Conservation (phyloP, 2,888 invertebrate species). For the Acanthopleura granulata region DNA sequence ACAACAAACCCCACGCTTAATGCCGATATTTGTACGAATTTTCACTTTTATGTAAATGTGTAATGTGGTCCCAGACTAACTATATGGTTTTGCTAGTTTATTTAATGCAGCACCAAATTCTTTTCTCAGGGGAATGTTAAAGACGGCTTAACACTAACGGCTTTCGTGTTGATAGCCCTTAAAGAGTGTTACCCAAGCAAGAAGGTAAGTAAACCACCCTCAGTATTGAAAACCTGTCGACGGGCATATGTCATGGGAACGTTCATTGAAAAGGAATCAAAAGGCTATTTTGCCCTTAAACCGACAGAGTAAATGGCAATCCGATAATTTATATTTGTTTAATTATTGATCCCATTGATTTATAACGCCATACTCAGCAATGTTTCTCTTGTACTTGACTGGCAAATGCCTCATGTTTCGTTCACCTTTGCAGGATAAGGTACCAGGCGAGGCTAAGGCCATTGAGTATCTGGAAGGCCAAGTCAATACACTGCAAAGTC, state of each 20-base stretch:
- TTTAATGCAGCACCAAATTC: background rate
- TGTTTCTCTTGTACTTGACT: background rate
- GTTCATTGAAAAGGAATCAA: no score
- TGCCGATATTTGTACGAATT: no score
- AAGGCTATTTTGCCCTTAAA: no score
- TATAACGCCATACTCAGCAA: no score
- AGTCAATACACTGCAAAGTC: background rate
- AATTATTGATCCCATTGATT: no score
- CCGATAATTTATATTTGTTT: no score
- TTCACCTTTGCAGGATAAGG: background rate
- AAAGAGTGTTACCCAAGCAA: background rate
- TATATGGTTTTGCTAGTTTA: background rate
- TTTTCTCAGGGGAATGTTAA: conserved; percentile 7
- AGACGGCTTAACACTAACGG: background rate
- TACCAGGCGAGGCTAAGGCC: background rate
- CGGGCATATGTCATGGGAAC: no score
- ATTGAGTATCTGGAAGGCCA: background rate
- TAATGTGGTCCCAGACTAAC: no score
- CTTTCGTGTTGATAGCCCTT: conserved; percentile 14
- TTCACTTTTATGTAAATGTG: no score
- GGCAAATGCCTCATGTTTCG: background rate
- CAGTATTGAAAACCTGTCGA: no score
- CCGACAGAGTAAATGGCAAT: no score
- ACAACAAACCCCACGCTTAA: no score
- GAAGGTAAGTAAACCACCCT: conserved; percentile 10